A percentile compares a stretch with the other conserved stretches of the same genome.
Evolutionary conservation across 1,140 invertebrate genomes (phyloP).

Genomic region (Metopolophium dirhodum): DNA sequence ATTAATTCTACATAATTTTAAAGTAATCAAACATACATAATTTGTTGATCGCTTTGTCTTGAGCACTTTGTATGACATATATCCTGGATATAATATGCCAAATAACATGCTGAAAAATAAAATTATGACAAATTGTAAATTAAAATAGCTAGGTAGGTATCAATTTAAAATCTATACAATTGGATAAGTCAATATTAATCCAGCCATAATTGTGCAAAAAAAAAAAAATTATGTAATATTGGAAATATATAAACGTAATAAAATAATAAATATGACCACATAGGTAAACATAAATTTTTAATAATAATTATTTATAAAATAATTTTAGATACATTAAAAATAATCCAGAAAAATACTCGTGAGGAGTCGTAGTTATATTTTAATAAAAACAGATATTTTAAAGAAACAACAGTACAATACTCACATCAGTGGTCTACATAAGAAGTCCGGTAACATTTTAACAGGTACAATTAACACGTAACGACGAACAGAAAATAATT

Average conservation of each 20-base stretch:
- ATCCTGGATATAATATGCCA: constrained; percentile 50
- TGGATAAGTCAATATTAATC: neutral
- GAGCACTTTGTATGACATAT: constrained; percentile 53
- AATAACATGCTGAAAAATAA: constrained; percentile 46
- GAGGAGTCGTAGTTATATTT: neutral
- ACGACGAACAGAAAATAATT: neutral
- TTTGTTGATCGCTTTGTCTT: constrained; percentile 43
- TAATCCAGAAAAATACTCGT: neutral
- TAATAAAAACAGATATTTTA: neutral
- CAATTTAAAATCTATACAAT: neutral
- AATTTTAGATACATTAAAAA: neutral
- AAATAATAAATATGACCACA: neutral
- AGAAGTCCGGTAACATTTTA: constrained; percentile 44
- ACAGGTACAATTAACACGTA: no score
- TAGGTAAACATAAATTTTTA: neutral
- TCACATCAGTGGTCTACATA: constrained; percentile 45
- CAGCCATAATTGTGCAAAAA: neutral
- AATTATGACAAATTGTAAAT: neutral
- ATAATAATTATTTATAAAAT: neutral
- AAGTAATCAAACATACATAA: constrained; percentile 40
- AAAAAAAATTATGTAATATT: neutral
- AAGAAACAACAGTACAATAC: neutral
- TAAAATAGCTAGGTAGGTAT: neutral
- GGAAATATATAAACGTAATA: neutral
- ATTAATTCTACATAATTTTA: neutral